phyloP scores from a whole-genome alignment of 2,797 vertebrate species.

The Gallinago nigripennis region DNA sequence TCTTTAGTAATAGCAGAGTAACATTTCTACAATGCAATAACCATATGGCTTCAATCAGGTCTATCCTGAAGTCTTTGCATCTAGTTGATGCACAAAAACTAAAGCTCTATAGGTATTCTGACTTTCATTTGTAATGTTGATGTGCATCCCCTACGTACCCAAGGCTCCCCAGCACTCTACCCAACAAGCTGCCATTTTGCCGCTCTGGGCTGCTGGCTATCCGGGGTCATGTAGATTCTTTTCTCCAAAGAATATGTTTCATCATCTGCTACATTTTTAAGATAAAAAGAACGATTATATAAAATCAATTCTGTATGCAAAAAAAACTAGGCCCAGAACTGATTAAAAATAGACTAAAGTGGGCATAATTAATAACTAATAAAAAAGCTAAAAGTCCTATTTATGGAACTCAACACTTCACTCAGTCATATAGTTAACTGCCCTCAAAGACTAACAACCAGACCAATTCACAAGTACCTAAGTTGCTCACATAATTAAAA shows the following conservation, averaged over 20 bases:
- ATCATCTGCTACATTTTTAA: slow-evolving; percentile 23
- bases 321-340: slow-evolving; percentile 9
- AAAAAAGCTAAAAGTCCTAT: neutral
- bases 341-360: neutral
- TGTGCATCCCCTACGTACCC: neutral
- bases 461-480: slow-evolving; percentile 63
- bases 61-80: neutral
- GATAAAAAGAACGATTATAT: neutral
- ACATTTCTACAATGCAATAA: neutral
- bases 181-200: neutral
- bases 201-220: too few species aligned
- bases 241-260: neutral
- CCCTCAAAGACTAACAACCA: slow-evolving; percentile 37
- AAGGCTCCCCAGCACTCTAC: neutral
- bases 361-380: slow-evolving; percentile 31
- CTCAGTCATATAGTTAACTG: neutral
- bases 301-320: neutral
- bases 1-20: neutral
- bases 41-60: neutral
- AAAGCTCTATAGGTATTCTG: neutral
- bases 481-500: neutral
- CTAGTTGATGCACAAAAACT: neutral
- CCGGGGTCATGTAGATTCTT: neutral
- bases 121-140: neutral
- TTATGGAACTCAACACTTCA: slow-evolving; percentile 27